Conservation (phyloP, 2,113 vertebrate species). For the Onychostoma macrolepis region DNA sequence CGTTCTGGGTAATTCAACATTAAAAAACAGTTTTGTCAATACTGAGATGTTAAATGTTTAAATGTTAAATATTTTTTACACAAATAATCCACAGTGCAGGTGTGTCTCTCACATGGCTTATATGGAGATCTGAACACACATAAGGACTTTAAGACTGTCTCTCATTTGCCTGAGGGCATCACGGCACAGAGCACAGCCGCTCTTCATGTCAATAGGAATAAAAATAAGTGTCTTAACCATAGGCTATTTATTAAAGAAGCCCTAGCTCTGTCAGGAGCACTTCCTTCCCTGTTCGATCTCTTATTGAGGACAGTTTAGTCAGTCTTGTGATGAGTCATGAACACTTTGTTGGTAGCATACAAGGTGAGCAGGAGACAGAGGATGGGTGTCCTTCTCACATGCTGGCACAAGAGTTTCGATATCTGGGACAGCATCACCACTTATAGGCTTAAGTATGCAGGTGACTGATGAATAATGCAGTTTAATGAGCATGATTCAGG, state of each 20-base stretch:
- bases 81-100: not conserved
- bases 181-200: not conserved
- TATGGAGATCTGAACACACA: not conserved
- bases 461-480: not conserved
- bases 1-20: not conserved
- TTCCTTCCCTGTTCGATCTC: not conserved
- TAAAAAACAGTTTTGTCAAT: too few species aligned
- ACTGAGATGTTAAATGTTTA: too few species aligned
- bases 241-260: constrained; percentile 5
- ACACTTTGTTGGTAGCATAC: not conserved
- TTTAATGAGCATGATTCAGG: not conserved
- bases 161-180: not conserved
- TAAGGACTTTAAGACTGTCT: not conserved
- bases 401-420: not conserved
- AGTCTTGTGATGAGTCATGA: constrained; percentile 3
- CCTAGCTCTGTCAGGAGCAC: not conserved
- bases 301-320: constrained; percentile 1
- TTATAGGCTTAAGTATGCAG: not conserved
- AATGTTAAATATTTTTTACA: too few species aligned
- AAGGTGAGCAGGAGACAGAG: not conserved
- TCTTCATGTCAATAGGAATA: not conserved
- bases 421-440: not conserved
- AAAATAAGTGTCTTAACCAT: not conserved
- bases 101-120: not conserved
- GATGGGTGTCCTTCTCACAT: not conserved